phyloP scores from a whole-genome alignment of 2,888 invertebrate genomes.

The Stratiomys singularior region DNA sequence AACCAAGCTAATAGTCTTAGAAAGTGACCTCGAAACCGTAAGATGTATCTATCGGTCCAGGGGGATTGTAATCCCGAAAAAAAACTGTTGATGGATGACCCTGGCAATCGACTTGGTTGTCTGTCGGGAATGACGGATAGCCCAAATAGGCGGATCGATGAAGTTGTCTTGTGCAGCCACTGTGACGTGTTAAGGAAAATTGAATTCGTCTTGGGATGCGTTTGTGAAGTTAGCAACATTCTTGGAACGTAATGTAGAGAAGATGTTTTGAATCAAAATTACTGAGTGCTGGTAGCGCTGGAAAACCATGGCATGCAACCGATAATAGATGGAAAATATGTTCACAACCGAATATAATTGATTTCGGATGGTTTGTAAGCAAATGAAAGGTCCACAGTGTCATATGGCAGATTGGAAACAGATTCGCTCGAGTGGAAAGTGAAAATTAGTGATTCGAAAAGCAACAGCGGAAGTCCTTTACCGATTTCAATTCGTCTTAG shows the following conservation, averaged over 20 bases:
- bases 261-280: constrained; percentile 30
- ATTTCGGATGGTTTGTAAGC: constrained; percentile 41
- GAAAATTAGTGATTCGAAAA: constrained; percentile 37
- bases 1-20: constrained; percentile 28
- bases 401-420: constrained; percentile 34
- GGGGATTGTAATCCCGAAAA: neutral
- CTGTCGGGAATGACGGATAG: constrained; percentile 25
- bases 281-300: neutral
- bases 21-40: neutral
- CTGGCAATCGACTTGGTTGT: neutral
- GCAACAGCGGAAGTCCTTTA: neutral
- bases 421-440: constrained; percentile 33
- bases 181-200: constrained; percentile 27
- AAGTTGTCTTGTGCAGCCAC: constrained; percentile 45
- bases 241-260: constrained; percentile 27
- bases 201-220: constrained; percentile 37
- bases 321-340: neutral
- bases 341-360: constrained; percentile 24
- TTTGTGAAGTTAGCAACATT: constrained; percentile 10
- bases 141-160: constrained; percentile 35
- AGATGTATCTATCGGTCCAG: neutral
- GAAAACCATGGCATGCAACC: neutral
- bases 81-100: constrained; percentile 29
- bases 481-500: too few relatives aligned
- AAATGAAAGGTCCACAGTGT: constrained; percentile 17